These are phyloP conservation scores for Gryllus longicercus DNA, from an alignment of 2,888 invertebrate genomes.

Conservation along the genomic window DNA sequence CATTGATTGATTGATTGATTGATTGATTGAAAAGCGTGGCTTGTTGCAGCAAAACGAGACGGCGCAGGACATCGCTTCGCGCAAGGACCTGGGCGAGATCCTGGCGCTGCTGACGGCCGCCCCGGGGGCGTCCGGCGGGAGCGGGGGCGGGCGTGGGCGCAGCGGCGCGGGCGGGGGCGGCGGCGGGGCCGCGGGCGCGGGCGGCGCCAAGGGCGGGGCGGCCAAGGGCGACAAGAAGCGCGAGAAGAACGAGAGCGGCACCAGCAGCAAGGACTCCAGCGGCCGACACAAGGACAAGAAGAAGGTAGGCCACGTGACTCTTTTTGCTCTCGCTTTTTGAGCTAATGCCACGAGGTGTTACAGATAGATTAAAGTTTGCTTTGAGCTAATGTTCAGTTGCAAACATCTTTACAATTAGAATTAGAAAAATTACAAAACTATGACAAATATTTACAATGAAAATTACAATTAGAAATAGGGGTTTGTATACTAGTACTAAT, in stretches of 20 bases:
- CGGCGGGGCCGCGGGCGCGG: not conserved
- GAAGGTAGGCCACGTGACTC: constrained; percentile 41
- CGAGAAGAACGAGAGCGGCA: constrained; percentile 51
- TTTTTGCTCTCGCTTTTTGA: not conserved
- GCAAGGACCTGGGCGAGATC: constrained; percentile 84
- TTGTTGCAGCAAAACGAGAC: constrained; percentile 71
- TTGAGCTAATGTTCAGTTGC: too few relatives aligned
- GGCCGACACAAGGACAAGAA: constrained; percentile 51
- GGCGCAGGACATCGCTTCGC: constrained; percentile 80
- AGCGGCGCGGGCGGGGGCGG: constrained; percentile 49
- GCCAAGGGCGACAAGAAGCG: constrained; percentile 43
- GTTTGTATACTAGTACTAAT: too few relatives aligned
- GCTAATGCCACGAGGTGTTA: too few relatives aligned
- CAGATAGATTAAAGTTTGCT: too few relatives aligned
- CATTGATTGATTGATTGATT: too few relatives aligned
- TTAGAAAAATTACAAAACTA: too few relatives aligned
- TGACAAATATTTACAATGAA: too few relatives aligned
- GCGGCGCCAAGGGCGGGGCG: not conserved
- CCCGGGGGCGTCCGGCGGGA: constrained; percentile 57
- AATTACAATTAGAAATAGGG: too few relatives aligned
- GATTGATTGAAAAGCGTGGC: not conserved
- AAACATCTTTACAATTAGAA: too few relatives aligned
- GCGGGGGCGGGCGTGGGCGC: constrained; percentile 63
- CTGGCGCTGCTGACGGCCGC: constrained; percentile 57
- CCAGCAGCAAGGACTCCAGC: constrained; percentile 46